Percentiles rank a stretch among this genome's conserved stretches.
phyloP scores from a whole-genome alignment of 2,888 invertebrate species.

The Acanthopleura granulata region DNA sequence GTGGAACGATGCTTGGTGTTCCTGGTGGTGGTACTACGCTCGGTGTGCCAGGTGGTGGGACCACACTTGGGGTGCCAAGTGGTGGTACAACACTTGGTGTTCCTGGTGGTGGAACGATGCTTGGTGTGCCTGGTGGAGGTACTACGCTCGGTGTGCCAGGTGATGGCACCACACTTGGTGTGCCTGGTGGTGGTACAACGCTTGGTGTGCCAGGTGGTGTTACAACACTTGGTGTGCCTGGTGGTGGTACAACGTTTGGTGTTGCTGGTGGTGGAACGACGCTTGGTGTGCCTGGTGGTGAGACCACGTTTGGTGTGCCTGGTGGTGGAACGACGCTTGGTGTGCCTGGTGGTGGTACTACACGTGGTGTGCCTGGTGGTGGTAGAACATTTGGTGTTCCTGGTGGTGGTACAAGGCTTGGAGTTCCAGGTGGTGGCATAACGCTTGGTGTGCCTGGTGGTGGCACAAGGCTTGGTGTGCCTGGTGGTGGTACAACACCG shows the following conservation, averaged over 20 bases:
- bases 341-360: neutral
- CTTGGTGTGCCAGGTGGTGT: neutral
- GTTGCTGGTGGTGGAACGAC: neutral
- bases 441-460: neutral
- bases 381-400: neutral
- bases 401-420: neutral
- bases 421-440: neutral
- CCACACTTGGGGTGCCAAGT: neutral
- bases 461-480: neutral
- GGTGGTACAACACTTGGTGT: conserved; percentile 9
- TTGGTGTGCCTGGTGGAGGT: neutral
- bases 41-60: neutral
- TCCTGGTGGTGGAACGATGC: neutral
- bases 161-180: neutral
- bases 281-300: neutral
- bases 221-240: neutral
- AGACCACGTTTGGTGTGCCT: neutral
- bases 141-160: neutral
- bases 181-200: conserved; percentile 1
- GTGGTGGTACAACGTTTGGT: neutral
- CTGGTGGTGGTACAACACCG: neutral
- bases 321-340: neutral
- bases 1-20: neutral
- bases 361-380: neutral
- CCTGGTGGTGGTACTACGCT: conserved; percentile 4